These are phyloP conservation scores for Acrossocheilus wenchowensis DNA, from an alignment of 2,797 vertebrate species.

Conservation along the genomic window DNA sequence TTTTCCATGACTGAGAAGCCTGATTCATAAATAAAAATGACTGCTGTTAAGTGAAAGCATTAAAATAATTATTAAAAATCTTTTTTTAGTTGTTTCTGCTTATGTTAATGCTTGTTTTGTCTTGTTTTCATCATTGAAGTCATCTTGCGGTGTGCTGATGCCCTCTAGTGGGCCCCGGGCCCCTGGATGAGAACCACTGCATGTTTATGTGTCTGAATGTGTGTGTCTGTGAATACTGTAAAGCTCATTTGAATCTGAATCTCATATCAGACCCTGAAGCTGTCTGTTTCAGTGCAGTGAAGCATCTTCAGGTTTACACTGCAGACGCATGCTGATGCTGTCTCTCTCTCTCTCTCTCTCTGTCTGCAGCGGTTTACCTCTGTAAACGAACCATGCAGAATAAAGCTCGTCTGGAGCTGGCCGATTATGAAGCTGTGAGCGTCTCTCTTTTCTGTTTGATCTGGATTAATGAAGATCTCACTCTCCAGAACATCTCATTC, in stretches of 20 bases:
- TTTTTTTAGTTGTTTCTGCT: neutral
- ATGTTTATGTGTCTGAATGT: slow-evolving; percentile 17
- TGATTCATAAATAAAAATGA: neutral
- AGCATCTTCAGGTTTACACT: neutral
- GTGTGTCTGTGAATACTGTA: neutral
- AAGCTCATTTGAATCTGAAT: neutral
- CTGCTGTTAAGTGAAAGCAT: neutral
- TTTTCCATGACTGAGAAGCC: neutral
- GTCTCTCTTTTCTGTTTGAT: neutral
- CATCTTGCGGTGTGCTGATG: neutral
- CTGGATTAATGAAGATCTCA: neutral
- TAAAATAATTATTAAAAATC: neutral
- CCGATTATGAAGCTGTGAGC: slow-evolving; percentile 89
- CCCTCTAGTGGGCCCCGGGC: neutral
- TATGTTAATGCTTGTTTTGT: neutral
- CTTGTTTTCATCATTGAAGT: neutral
- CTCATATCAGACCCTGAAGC: neutral
- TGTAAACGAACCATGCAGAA: slow-evolving; percentile 91
- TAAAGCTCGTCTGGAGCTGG: slow-evolving; percentile 87
- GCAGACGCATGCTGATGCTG: too few relatives aligned
- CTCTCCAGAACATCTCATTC: neutral
- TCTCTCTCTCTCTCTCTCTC: neutral
- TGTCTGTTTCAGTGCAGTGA: neutral
- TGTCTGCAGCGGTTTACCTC: slow-evolving; percentile 85
- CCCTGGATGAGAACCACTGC: neutral